A percentile compares a stretch with the other conserved stretches of the same genome.
Evolutionary conservation across 1,140 invertebrate species (phyloP).

Genomic region (Rhizoglyphus robini): DNA sequence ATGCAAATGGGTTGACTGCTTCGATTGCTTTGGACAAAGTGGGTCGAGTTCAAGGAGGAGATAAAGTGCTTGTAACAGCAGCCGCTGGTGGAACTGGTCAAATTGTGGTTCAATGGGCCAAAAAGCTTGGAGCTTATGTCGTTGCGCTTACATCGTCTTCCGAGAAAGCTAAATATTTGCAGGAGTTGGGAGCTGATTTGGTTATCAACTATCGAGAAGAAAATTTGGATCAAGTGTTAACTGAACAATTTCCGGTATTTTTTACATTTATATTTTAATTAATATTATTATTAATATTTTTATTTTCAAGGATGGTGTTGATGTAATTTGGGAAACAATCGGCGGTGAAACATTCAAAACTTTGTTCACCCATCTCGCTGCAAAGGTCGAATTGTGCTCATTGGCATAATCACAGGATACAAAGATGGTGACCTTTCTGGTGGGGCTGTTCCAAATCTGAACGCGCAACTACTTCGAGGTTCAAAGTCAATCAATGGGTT

Average conservation of each 20-base stretch:
- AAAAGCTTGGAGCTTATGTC: slow-evolving; percentile 35
- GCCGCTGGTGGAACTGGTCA: slow-evolving; percentile 32
- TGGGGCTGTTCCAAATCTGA: too few relatives aligned
- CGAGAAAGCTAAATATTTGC: slow-evolving; percentile 35
- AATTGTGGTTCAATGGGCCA: slow-evolving; percentile 19
- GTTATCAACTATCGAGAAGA: slow-evolving; percentile 34
- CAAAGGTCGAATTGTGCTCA: slow-evolving; percentile 31
- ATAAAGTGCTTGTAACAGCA: slow-evolving; percentile 35
- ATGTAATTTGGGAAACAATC: slow-evolving; percentile 24
- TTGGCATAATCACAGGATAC: slow-evolving; percentile 32
- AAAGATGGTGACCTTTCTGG: slow-evolving; percentile 15
- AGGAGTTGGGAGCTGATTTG: slow-evolving; percentile 33
- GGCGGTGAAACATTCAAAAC: slow-evolving; percentile 34
- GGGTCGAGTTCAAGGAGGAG: slow-evolving; percentile 26
- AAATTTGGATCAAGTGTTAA: slow-evolving; percentile 24
- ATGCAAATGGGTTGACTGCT: slow-evolving; percentile 8
- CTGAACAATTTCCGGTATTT: slow-evolving; percentile 13
- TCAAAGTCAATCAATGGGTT: slow-evolving; percentile 7
- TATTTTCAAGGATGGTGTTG: too few relatives aligned
- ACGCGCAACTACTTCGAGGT: not conserved
- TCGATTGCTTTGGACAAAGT: slow-evolving; percentile 2
- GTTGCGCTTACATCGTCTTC: slow-evolving; percentile 36
- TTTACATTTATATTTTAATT: too few relatives aligned
- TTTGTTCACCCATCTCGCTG: slow-evolving; percentile 25
- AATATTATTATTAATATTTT: too few relatives aligned